Base-by-base conservation (phyloP, 2,113 vertebrate genomes). In the Vimba vimba region DNA sequence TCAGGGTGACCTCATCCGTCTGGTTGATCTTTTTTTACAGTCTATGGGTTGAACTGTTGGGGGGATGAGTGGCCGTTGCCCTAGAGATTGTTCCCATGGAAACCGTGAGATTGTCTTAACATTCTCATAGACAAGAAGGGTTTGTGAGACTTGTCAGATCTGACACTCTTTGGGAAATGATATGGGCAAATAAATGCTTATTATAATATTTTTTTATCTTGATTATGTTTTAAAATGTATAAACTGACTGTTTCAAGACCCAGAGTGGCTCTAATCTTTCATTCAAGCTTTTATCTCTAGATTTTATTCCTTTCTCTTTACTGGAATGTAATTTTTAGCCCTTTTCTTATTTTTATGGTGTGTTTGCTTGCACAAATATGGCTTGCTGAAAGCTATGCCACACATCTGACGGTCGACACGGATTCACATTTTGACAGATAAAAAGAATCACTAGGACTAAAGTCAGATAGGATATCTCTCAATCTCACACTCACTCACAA, bases 1-100 rank as follows among this genome's bases (percentile, higher is more conserved):
- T 83, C 50, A 64, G 15, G 25, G 73, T 89, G 73, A 86, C 82
- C 82, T 90, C 82, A 88, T 84, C 23, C 10, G 43, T 77, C 87
- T 85, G 19, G 19, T 79, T n/a, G n/a, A n/a, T n/a, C n/a, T n/a
- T n/a, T n/a, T n/a, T n/a, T n/a, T n/a, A n/a, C n/a, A n/a, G n/a
- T n/a, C n/a, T n/a, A n/a, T n/a, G n/a, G n/a, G n/a, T n/a, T 79
- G 66, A 45, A 0, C 43, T 87, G 85, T 81, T 66, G 80, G 52
- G 59, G 75, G n/a, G 50, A 33, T 6, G 81, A 85, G 21, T 9
- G 80, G 86, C 86, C 80, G 86, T 91, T 74, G 10, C 84, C 36
- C 1, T 25, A 79, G 88, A 81, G 82, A 90, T 86, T 8, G 86
- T 83, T 82, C 10, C 78, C 30, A 6, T 86, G 86, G 82, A 79